These are phyloP conservation scores for Scaptomyza hsui DNA, from an alignment of 1,140 invertebrate genomes.

Conservation along the genomic window DNA sequence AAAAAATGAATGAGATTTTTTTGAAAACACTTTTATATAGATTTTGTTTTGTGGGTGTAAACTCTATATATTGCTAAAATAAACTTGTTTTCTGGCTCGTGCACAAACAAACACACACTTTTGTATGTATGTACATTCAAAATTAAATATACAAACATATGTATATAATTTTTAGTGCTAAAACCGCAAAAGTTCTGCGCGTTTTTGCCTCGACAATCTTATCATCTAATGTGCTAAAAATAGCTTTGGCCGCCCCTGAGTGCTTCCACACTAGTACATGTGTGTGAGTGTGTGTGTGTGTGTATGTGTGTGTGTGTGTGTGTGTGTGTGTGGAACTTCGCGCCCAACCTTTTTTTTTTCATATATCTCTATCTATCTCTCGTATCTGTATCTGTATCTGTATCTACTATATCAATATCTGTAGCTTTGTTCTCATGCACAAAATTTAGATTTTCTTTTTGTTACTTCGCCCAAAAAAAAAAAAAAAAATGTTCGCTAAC, in stretches of 20 bases:
- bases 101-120: constrained; percentile 4
- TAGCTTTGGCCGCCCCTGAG: constrained; percentile 53
- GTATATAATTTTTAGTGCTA: constrained; percentile 46
- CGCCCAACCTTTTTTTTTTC: constrained; percentile 58
- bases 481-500: constrained; percentile 68
- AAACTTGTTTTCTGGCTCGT: constrained; percentile 50
- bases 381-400: constrained; percentile 48
- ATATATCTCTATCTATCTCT: constrained; percentile 46
- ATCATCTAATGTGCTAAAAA: constrained; percentile 80
- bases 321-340: constrained; percentile 26
- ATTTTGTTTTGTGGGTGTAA: constrained; percentile 44
- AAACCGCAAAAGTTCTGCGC: constrained; percentile 74
- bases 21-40: constrained; percentile 24
- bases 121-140: constrained; percentile 22
- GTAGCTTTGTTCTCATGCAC: constrained; percentile 30
- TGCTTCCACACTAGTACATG: constrained; percentile 27
- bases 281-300: constrained; percentile 7
- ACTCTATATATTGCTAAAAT: constrained; percentile 44
- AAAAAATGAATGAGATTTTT: neutral
- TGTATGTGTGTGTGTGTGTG: neutral
- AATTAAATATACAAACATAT: constrained; percentile 37
- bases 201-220: constrained; percentile 74
- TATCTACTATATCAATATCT: constrained; percentile 35
- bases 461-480: constrained; percentile 38
- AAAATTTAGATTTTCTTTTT: constrained; percentile 41